Evolutionary conservation across 2,888 invertebrate species (phyloP), one percentile per base, ranked within the genome.

Genomic region (Agonopterix heracliana): DNA sequence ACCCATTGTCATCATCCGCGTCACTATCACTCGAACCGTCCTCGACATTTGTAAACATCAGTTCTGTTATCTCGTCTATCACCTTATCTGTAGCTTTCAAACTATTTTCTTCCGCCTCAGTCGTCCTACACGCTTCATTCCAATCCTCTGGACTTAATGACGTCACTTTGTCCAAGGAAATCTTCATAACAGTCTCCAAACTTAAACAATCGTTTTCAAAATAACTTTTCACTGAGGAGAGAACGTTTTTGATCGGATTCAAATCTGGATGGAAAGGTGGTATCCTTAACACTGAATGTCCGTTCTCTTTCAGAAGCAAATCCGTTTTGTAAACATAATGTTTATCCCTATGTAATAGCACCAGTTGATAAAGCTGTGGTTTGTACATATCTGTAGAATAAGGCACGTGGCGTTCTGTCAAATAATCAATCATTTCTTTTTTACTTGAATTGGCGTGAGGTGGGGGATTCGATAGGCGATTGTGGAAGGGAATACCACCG

Each of bases 351-450:
- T 61, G 55, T 48, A 63, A 55, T 51, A 61, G 48, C 1, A 68
- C 60, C 52, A 68, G 52, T 50, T 66, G 66, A 46, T 66, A 64
- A 1, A 68, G 34, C 34, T 68, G 65, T 3, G 65, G 54, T 50
- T 66, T 66, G 48, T 66, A 66, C 66, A 66, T 66, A 44, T 63
- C 63, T 3, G 54, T 47, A 0, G 65, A 50, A 45, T 61, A 62
- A 51, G 66, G 66, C 53, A 68, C 59, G 36, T 63, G 61, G 50
- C 62, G 58, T 2, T 59, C 57, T 34, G 63, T 59, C 41, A 68
- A 51, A 49, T 62, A 66, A 46, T 68, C 68, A 62, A 66, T 63
- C 58, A 68, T 63, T 40, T 68, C 66, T 41, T 62, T 63, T 47
- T 61, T 65, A 50, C 56, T 57, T 1, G 68, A 66, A 52, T 64